phyloP scores from a whole-genome alignment of 1,140 invertebrate genomes.

The Dendroctonus ponderosae region DNA sequence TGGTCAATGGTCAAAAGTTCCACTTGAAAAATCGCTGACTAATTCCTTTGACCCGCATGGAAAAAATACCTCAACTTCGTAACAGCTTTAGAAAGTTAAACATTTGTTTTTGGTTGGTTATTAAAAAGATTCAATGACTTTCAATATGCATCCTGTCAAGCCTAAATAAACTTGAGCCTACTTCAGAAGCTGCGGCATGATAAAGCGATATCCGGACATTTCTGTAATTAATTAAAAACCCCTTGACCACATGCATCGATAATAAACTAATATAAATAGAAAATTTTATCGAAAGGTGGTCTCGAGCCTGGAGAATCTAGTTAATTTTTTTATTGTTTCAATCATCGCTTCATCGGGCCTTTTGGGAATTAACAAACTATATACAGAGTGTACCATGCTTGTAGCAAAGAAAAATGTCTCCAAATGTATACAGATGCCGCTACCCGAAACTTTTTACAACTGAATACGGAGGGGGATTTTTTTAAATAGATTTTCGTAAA shows the following conservation, averaged over 20 bases:
- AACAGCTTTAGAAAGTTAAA: slow-evolving; percentile 3
- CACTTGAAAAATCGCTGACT: not conserved
- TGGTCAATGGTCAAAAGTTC: too few relatives aligned
- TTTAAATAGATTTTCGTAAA: too few relatives aligned
- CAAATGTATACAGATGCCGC: too few relatives aligned
- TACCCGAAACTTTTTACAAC: too few relatives aligned
- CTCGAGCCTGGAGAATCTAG: not conserved
- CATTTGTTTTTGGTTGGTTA: slow-evolving; percentile 5
- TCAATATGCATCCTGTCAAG: not conserved
- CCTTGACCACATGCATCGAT: slow-evolving; percentile 18
- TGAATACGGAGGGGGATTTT: too few relatives aligned
- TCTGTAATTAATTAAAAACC: slow-evolving; percentile 18
- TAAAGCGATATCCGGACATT: not conserved
- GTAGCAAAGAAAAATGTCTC: too few relatives aligned
- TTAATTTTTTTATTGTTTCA: too few relatives aligned
- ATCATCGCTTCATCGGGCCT: too few relatives aligned
- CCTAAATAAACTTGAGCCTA: slow-evolving; percentile 10
- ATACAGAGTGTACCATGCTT: too few relatives aligned
- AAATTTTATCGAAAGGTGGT: slow-evolving; percentile 1
- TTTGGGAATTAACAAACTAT: too few relatives aligned
- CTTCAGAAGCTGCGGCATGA: slow-evolving; percentile 17
- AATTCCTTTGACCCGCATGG: not conserved
- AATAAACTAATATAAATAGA: slow-evolving; percentile 8
- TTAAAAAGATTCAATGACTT: slow-evolving; percentile 21
- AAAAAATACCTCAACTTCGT: slow-evolving; percentile 5